Conservation (phyloP, 92 coral and sea anemone species). For the Heliopora coerulea region DNA sequence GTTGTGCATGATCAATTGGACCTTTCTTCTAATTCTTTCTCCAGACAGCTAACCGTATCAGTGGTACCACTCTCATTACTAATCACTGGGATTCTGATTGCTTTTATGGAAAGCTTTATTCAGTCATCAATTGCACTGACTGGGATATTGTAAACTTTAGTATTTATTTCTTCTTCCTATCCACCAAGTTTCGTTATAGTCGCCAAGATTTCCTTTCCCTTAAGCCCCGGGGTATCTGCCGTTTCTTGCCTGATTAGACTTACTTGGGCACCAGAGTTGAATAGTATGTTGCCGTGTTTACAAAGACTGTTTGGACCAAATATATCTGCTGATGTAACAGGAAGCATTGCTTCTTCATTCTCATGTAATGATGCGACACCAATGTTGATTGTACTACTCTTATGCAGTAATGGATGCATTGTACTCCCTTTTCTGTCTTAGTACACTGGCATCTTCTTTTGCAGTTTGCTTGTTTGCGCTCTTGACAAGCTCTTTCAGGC, state of each 20-base stretch:
- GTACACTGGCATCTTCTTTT: slow-evolving; percentile 48
- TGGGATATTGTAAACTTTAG: slow-evolving; percentile 53
- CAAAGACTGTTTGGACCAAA: slow-evolving; percentile 39
- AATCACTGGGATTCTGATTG: slow-evolving; percentile 60
- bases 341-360: slow-evolving; percentile 51
- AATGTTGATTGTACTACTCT: neutral
- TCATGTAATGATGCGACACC: slow-evolving; percentile 25
- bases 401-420: slow-evolving; percentile 47
- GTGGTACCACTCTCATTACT: slow-evolving; percentile 39
- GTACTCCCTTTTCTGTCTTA: slow-evolving; percentile 25
- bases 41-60: slow-evolving; percentile 28
- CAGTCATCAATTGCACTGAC: slow-evolving; percentile 7
- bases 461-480: slow-evolving; percentile 43
- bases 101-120: slow-evolving; percentile 46
- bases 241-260: slow-evolving; percentile 33
- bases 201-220: slow-evolving; percentile 47
- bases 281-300: slow-evolving; percentile 48
- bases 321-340: slow-evolving; percentile 50
- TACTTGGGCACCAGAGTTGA: slow-evolving; percentile 63
- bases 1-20: slow-evolving; percentile 47
- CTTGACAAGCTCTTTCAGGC: slow-evolving; percentile 52
- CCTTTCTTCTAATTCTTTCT: slow-evolving; percentile 28
- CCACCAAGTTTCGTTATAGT: slow-evolving; percentile 54
- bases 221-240: slow-evolving; percentile 43
- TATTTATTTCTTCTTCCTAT: slow-evolving; percentile 52